phyloP scores from a whole-genome alignment of 2,113 vertebrate species.

The Notothenia rossii region DNA sequence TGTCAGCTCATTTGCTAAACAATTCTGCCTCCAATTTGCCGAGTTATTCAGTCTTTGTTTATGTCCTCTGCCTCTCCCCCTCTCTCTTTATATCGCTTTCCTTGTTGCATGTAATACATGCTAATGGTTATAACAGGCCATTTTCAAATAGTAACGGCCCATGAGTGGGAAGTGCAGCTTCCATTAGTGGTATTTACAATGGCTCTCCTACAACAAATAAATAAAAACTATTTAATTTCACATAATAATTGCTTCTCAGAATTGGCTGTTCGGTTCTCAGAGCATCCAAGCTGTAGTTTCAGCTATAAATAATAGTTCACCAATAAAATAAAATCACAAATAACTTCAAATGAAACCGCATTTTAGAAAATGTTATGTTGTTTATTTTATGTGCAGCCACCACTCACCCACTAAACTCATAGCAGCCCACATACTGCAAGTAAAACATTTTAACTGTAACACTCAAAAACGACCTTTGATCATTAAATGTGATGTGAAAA shows the following conservation, averaged over 20 bases:
- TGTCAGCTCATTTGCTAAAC: conserved; percentile 65
- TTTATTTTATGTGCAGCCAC: no score
- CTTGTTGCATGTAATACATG: conserved; percentile 48
- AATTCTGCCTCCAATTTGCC: conserved; percentile 55
- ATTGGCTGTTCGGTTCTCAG: conserved; percentile 11
- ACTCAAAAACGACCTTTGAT: no score
- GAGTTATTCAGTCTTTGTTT: conserved; percentile 62
- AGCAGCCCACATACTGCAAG: no score
- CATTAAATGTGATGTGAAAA: no score
- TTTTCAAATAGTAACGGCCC: conserved; percentile 38
- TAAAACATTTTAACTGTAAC: no score
- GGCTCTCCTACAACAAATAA: conserved; percentile 7
- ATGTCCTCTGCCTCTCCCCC: conserved; percentile 36
- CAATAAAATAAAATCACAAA: not conserved
- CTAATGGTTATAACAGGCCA: conserved; percentile 52
- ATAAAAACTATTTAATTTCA: conserved; percentile 16
- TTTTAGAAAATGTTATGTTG: no score
- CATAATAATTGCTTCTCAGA: conserved; percentile 30
- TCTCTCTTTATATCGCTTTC: conserved; percentile 42
- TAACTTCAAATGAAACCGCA: not conserved
- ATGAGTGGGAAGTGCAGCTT: conserved; percentile 41
- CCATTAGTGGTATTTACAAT: conserved; percentile 42
- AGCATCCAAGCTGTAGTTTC: not conserved
- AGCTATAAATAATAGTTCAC: conserved; percentile 10
- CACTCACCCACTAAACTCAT: no score